Evolutionary conservation across 2,888 invertebrate species (phyloP), one percentile per base, ranked within the genome.

Genomic region (Synanthedon andrenaeformis): DNA sequence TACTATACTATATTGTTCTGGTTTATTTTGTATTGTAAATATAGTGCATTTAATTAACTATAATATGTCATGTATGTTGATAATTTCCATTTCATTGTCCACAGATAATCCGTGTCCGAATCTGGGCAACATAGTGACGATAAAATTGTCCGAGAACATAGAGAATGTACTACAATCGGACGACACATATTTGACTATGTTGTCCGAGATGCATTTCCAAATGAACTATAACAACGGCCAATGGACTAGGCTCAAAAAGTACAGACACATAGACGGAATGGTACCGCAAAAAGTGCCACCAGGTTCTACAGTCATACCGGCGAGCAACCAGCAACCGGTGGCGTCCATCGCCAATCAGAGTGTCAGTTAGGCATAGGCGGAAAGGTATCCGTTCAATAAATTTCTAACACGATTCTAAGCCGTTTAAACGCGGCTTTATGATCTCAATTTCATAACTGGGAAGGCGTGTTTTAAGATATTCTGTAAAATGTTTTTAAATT

Each of bases 191-290:
- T 85, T 90, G 19, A 91, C 92, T 0, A 94, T 95, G 93, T 83
- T 95, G 53, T 95, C 95, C 0, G 98, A 98, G 79, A 97, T 96
- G 60, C 97, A 96, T 82, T 98, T 99, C 91, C 97, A 98, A 79
- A 96, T 99, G 96, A 98, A 99, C 85, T 98, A 98, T 84, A 95
- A 95, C 72, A 97, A 96, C 53, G 98, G 98, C 80, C 97, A 98
- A 75, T 99, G 98, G 98, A 97, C 97, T 74, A 89, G 86, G 3
- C 70, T 98, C 66, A 96, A 97, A 81, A 98, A 98, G 70, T 94
- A 93, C 76, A 89, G 95, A 56, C 92, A 94, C 55, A 89, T 94
- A 61, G 94, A 92, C 49, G 87, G 86, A 0, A 83, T 83, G 75
- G 76, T 86, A 0, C 85, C 86, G 0, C 78, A 86, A 62, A 85